phyloP scores from a whole-genome alignment of 2,888 invertebrate genomes.

The Oxystoma pomonae region DNA sequence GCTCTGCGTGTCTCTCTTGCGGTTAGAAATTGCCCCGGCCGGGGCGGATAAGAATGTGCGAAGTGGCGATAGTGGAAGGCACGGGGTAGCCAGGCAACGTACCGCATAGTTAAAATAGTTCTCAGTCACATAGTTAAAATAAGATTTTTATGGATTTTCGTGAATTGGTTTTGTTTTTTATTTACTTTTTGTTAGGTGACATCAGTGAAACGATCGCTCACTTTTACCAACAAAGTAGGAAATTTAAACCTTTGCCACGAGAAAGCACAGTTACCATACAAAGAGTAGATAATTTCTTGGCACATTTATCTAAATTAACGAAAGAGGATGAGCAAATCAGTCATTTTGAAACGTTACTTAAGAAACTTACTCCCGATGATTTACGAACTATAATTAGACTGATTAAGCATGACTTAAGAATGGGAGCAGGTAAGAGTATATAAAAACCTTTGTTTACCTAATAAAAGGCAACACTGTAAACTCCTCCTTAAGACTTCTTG shows the following conservation, averaged over 20 bases:
- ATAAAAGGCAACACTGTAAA: too few relatives aligned
- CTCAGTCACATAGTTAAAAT: too few relatives aligned
- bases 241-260: conserved; percentile 50
- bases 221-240: conserved; percentile 66
- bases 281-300: conserved; percentile 73
- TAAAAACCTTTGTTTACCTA: too few relatives aligned
- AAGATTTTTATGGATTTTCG: too few relatives aligned
- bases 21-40: too few relatives aligned
- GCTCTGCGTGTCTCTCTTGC: too few relatives aligned
- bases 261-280: conserved; percentile 68
- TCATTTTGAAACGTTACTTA: conserved; percentile 69
- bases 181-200: conserved; percentile 49
- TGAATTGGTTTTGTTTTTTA: too few relatives aligned
- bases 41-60: too few relatives aligned
- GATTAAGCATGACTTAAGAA: conserved; percentile 87
- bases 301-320: conserved; percentile 68
- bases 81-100: too few relatives aligned
- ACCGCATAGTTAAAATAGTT: too few relatives aligned
- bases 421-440: conserved; percentile 83
- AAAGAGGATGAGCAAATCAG: conserved; percentile 84
- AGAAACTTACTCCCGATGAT: conserved; percentile 76
- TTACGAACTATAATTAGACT: conserved; percentile 78
- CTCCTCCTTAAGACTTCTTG: too few relatives aligned
- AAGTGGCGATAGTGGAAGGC: too few relatives aligned
- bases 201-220: conserved; percentile 79